Evolutionary conservation across 2,888 invertebrate genomes (phyloP), one percentile per base, ranked within the genome.

Genomic region (Meghimatium bilineatum): DNA sequence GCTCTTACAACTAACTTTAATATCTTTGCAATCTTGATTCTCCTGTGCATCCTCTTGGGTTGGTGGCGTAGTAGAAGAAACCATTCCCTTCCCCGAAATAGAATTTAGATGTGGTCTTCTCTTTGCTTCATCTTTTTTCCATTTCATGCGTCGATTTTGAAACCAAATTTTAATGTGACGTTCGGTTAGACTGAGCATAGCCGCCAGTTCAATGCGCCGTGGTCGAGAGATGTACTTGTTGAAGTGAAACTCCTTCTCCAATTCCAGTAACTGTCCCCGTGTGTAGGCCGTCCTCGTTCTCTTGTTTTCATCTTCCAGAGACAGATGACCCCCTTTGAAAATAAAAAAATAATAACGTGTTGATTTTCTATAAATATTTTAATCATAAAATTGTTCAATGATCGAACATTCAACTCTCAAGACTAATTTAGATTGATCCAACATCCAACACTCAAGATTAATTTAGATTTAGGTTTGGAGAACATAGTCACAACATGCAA

Each of bases 221-320:
- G 98, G 96, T 94, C 98, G 96, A 94, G 98, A 98, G 95, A 99
- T 96, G 95, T 99, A 99, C 94, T 98, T 96, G 95, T 98, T 98
- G 95, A 98, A 98, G 95, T 98, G 98, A 95, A 98, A 98, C 95
- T 98, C 98, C 94, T 98, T 98, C 95, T 98, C 98, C 94, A 98
- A 95, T 95, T 98, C 98, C 94, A 98, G 95, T 86, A 98, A 97
- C 95, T 99, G 98, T 95, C 97, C 98, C 94, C 98, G 96, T 90
- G 98, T 98, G 95, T 98, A 98, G 90, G 98, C 98, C 94, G 98
- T 98, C 92, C 98, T 96, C 89, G 98, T 98, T 94, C 98, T 96
- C 95, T 93, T 93, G 89, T 93, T 93, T 84, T 93, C 93, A 82
- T 93, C 93, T 79, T 92, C 92, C 34, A 91, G 87, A 14, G 92